phyloP scores from a whole-genome alignment of 2,797 vertebrate genomes.

The Anas flavirostris region DNA sequence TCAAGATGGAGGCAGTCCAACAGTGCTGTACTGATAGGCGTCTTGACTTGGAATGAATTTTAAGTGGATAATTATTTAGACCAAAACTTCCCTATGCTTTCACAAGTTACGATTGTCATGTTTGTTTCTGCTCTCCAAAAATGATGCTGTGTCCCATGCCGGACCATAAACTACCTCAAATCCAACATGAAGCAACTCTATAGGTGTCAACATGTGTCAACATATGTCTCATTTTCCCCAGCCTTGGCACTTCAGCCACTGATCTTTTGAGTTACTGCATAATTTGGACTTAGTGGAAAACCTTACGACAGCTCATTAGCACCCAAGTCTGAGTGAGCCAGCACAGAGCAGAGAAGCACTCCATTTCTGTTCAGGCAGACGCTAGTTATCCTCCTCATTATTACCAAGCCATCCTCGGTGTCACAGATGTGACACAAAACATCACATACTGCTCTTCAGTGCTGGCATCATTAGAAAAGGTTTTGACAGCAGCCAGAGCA shows the following conservation, averaged over 20 bases:
- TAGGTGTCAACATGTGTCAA: not conserved
- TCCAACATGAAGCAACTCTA: not conserved
- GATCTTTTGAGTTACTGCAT: not conserved
- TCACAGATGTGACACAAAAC: not conserved
- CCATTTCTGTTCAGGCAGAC: not conserved
- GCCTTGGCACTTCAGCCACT: not conserved
- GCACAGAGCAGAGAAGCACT: not conserved
- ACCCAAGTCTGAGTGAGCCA: not conserved
- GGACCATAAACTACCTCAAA: not conserved
- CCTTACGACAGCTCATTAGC: conserved; percentile 31
- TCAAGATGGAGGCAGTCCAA: not conserved
- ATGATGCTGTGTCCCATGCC: not conserved
- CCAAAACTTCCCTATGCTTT: not conserved
- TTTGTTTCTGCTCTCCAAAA: not conserved
- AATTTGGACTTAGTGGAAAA: not conserved
- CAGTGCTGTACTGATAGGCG: not conserved
- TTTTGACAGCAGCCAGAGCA: not conserved
- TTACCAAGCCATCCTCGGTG: not conserved
- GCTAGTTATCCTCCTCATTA: not conserved
- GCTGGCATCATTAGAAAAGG: not conserved
- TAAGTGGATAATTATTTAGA: conserved; percentile 12
- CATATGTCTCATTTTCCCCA: not conserved
- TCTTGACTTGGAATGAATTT: not conserved
- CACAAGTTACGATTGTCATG: not conserved
- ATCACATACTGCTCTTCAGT: not conserved